These are phyloP conservation scores for Acanthornis magna DNA, from an alignment of 2,797 vertebrate species.

Conservation along the genomic window DNA sequence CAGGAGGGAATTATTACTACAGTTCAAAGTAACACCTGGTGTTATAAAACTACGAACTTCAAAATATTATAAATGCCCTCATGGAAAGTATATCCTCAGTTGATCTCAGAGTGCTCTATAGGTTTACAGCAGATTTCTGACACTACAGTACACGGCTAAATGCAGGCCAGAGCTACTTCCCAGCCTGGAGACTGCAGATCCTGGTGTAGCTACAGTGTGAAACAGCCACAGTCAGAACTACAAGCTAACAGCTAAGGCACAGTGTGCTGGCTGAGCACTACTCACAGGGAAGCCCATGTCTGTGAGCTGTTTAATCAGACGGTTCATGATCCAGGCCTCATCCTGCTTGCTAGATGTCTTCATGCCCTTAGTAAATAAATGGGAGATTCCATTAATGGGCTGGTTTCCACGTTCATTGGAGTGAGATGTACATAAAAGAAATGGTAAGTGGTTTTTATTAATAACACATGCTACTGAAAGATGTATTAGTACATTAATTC, in stretches of 20 bases:
- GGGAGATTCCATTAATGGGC: constrained; percentile 17
- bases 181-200: neutral
- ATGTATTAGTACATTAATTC: constrained; percentile 7
- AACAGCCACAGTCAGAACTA: neutral
- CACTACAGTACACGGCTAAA: neutral
- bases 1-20: neutral
- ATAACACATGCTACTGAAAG: constrained; percentile 2
- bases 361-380: constrained; percentile 78
- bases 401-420: neutral
- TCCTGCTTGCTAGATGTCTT: constrained; percentile 93
- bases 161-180: neutral
- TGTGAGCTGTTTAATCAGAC: constrained; percentile 97
- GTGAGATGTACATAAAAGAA: neutral
- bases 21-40: neutral
- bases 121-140: neutral
- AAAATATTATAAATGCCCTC: neutral
- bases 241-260: neutral
- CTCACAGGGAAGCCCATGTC: constrained; percentile 99
- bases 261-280: neutral
- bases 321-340: constrained; percentile 95
- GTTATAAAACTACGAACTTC: neutral
- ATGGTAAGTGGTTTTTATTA: constrained; percentile 4
- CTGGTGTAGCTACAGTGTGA: neutral
- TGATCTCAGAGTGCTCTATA: neutral
- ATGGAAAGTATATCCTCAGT: neutral